Evolutionary conservation across 2,113 vertebrate species (phyloP), one percentile per base, ranked within the genome.

Genomic region (Catagonus wagneri): DNA sequence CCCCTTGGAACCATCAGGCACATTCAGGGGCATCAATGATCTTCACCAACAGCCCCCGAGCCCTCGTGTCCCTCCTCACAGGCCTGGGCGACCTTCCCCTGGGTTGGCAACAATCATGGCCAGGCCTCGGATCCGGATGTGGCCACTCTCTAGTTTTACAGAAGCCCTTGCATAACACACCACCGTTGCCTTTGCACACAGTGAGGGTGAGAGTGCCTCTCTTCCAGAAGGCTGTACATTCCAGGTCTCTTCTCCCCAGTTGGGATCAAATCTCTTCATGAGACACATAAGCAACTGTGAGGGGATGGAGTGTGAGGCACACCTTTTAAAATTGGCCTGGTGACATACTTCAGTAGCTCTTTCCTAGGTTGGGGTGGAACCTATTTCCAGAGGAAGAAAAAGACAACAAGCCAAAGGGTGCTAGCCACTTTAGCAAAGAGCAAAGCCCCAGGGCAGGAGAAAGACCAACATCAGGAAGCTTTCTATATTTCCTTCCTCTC

Each of bases 281-380:
- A 60, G 69, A 83, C 87, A 74, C 66, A 25, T 10, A 66, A 61
- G 39, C 89, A 72, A 78, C 52, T 81, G 72, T 58, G 89, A 97
- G 58, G 80, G 23, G 56, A 88, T 3, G 32, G 50, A 63, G 50
- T 85, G 69, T 10, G 83, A 93, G 65, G 5, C 50, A 61, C 80
- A 89, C 17, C 60, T 89, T 95, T 94, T 68, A 90, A 96, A 97
- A 96, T 63, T 85, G 89, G 10, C 50, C 27, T 1, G 1, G 23
- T 92, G 93, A 94, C 92, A 50, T 79, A 34, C 92, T 68, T 65
- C 63, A n/a, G 32, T 32, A 75, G 69, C 65, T 75, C 25, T 86
- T 94, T 89, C 60, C 74, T 66, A 76, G 22, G 20, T 11, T 76
- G 19, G 10, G 9, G 44, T 66, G 71, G 93, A n/a, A 93, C 96